phyloP scores from a whole-genome alignment of 2,888 invertebrate genomes.

The Minunthozetes semirufus region DNA sequence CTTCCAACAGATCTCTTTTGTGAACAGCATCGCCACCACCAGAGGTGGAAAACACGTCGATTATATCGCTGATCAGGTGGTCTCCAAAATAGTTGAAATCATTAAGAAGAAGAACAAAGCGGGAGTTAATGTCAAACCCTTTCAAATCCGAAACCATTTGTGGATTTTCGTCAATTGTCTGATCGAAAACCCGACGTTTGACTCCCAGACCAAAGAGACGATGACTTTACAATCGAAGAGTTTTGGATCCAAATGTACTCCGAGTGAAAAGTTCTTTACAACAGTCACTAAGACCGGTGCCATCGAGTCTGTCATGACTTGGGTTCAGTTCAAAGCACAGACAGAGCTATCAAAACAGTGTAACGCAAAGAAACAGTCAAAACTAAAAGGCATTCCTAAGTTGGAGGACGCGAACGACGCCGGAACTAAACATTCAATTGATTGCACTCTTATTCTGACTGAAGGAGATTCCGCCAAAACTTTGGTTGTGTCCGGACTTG shows the following conservation, averaged over 20 bases:
- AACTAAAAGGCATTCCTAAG: slow-evolving; percentile 85
- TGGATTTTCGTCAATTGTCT: slow-evolving; percentile 97
- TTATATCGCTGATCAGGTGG: slow-evolving; percentile 79
- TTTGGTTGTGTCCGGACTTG: slow-evolving; percentile 89
- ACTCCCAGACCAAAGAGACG: slow-evolving; percentile 98
- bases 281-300: slow-evolving; percentile 74
- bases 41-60: slow-evolving; percentile 93
- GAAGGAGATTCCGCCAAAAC: slow-evolving; percentile 99
- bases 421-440: slow-evolving; percentile 71
- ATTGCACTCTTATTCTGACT: slow-evolving; percentile 93
- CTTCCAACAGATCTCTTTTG: slow-evolving; percentile 97
- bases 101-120: slow-evolving; percentile 83
- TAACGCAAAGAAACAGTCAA: slow-evolving; percentile 73
- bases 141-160: slow-evolving; percentile 90
- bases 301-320: slow-evolving; percentile 80
- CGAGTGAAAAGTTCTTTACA: slow-evolving; percentile 72
- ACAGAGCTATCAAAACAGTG: slow-evolving; percentile 80
- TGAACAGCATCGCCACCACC: slow-evolving; percentile 59
- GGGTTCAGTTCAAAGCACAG: slow-evolving; percentile 94
- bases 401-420: slow-evolving; percentile 98
- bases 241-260: slow-evolving; percentile 86
- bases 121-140: slow-evolving; percentile 78
- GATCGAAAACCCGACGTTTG: slow-evolving; percentile 98
- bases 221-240: slow-evolving; percentile 92
- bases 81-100: slow-evolving; percentile 77